Conservation (phyloP, 2,888 invertebrate species). For the Pheosia gnoma region DNA sequence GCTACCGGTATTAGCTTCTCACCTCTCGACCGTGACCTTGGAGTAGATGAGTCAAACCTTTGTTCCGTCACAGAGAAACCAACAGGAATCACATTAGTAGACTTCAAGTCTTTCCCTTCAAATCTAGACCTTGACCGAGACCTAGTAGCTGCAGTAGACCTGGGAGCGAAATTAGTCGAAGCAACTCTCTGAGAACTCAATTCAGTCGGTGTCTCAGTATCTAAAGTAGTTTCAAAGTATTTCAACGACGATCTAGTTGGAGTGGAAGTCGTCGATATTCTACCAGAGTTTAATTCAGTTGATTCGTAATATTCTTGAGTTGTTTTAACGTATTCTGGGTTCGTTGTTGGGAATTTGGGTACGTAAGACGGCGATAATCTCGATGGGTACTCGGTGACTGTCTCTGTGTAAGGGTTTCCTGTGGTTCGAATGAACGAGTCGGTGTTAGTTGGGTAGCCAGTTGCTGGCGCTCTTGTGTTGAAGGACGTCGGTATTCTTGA, state of each 20-base stretch:
- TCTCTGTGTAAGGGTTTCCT: conserved; percentile 25
- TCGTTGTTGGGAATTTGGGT: conserved; percentile 29
- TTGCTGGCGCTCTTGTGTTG: conserved; percentile 19
- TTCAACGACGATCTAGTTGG: conserved; percentile 20
- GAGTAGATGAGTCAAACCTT: conserved; percentile 22
- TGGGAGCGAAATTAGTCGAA: conserved; percentile 19
- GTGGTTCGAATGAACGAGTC: conserved; percentile 21
- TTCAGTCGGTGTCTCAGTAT: conserved; percentile 20
- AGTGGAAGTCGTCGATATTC: conserved; percentile 28
- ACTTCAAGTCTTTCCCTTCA: conserved; percentile 8
- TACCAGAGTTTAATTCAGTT: conserved; percentile 23
- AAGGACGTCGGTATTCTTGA: conserved; percentile 26
- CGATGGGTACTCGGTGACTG: conserved; percentile 29
- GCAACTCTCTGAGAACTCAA: conserved; percentile 23
- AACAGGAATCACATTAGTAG: conserved; percentile 16
- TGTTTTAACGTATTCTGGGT: conserved; percentile 22
- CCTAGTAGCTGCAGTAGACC: conserved; percentile 24
- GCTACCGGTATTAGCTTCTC: conserved; percentile 54
- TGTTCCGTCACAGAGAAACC: conserved; percentile 25
- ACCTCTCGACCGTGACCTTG: conserved; percentile 33
- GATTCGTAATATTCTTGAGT: conserved; percentile 23
- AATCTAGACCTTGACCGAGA: conserved; percentile 12
- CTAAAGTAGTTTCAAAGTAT: conserved; percentile 26
- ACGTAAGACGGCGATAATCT: conserved; percentile 27
- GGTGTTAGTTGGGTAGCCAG: conserved; percentile 28